Evolutionary conservation across 2,113 vertebrate species (phyloP).

Genomic region (Catharus bicknelli): DNA sequence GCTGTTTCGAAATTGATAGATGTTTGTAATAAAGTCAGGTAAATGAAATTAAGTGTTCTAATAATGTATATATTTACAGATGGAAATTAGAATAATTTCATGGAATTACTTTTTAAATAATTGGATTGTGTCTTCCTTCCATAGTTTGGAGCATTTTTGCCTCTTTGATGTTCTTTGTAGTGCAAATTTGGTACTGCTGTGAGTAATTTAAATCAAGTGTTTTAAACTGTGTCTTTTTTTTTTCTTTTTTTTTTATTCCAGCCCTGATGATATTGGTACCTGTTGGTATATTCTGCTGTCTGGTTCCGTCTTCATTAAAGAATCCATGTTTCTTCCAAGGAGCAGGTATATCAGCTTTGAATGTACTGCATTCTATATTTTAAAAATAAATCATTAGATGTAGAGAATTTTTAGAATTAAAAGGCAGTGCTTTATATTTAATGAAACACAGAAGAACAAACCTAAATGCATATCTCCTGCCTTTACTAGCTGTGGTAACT

Average conservation of each 20-base stretch:
- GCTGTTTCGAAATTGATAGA: not conserved
- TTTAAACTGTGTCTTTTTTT: not conserved
- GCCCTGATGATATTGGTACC: constrained; percentile 93
- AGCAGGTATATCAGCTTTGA: constrained; percentile 88
- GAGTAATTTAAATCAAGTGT: not conserved
- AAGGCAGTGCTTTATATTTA: not conserved
- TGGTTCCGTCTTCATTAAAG: constrained; percentile 98
- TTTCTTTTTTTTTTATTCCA: constrained; percentile 32
- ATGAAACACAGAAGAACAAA: not conserved
- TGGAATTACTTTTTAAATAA: not conserved
- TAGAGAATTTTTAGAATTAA: not conserved
- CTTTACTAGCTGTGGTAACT: not conserved
- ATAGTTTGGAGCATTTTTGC: not conserved
- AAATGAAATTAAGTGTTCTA: not conserved
- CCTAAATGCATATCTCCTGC: not conserved
- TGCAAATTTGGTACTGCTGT: not conserved
- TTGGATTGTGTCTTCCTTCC: not conserved
- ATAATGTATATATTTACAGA: not conserved
- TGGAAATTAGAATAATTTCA: not conserved
- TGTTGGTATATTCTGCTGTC: constrained; percentile 99
- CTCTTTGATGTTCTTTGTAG: not conserved
- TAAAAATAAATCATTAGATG: not conserved
- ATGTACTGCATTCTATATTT: not conserved
- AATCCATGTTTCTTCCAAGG: constrained; percentile 98
- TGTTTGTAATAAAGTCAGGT: not conserved